These are phyloP conservation scores for Boleophthalmus pectinirostris DNA, from an alignment of 2,113 vertebrate genomes.

Conservation along the genomic window DNA sequence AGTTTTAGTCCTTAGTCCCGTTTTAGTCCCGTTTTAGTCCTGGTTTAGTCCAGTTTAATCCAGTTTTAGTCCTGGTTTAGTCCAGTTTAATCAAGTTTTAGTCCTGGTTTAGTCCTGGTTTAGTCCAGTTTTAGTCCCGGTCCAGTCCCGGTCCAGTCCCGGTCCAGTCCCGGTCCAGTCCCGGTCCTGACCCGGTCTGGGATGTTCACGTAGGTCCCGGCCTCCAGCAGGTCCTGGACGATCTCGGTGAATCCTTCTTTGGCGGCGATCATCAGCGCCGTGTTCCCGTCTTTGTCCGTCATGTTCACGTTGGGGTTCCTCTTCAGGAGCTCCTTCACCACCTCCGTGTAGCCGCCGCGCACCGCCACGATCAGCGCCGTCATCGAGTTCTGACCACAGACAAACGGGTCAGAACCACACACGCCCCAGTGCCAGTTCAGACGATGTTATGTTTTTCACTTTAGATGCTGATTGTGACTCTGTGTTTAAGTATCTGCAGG, in stretches of 20 bases:
- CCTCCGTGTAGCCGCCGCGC: constrained; percentile 89
- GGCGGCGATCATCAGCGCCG: constrained; percentile 94
- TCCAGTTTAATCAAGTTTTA: no score
- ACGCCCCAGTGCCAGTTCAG: no score
- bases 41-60: no score
- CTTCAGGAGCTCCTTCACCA: constrained; percentile 96
- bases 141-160: constrained; percentile 80
- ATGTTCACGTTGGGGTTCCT: constrained; percentile 96
- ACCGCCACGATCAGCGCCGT: constrained; percentile 97
- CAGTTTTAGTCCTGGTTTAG: neutral
- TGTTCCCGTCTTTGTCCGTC: constrained; percentile 98
- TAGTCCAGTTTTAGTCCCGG: no score
- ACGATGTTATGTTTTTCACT: no score
- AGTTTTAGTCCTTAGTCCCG: no score
- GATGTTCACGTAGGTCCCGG: constrained; percentile 96
- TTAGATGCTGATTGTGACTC: no score
- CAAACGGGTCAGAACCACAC: neutral
- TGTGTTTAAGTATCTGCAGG: no score
- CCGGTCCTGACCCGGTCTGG: constrained; percentile 86
- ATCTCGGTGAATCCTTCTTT: constrained; percentile 96
- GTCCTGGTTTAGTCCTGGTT: no score
- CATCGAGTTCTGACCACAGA: constrained; percentile 88
- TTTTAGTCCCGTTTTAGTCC: constrained; percentile 72
- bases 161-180: no score
- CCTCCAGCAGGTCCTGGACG: constrained; percentile 94